Percentiles rank a stretch among this genome's conserved stretches.
phyloP scores from a whole-genome alignment of 2,113 vertebrate genomes.

The Gymnocephalus cernua region DNA sequence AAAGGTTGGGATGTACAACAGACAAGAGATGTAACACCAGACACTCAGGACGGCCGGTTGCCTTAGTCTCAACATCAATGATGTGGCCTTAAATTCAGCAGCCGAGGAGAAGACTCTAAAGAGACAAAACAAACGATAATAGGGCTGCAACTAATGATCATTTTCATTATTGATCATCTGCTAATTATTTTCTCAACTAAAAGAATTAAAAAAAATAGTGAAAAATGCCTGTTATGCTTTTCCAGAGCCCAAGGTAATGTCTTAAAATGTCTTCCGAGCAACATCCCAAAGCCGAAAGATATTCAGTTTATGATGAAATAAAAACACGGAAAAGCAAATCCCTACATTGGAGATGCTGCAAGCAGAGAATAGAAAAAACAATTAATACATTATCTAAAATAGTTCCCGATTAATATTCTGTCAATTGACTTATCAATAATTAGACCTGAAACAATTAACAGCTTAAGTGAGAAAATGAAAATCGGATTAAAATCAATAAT shows the following conservation, averaged over 20 bases:
- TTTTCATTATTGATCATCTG: neutral
- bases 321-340: neutral
- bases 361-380: neutral
- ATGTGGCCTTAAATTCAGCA: slow-evolving; percentile 48
- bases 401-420: neutral
- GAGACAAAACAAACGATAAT: neutral
- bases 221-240: neutral
- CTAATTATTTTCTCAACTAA: neutral
- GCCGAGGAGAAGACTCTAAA: slow-evolving; percentile 5
- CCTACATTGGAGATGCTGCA: neutral
- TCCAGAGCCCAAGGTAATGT: too few relatives aligned
- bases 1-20: neutral
- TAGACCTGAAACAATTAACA: neutral
- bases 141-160: neutral
- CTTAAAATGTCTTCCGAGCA: neutral
- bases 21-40: slow-evolving; percentile 8
- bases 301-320: too few relatives aligned
- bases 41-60: neutral
- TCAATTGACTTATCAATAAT: neutral
- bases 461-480: neutral
- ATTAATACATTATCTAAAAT: neutral
- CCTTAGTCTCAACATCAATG: slow-evolving; percentile 5
- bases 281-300: neutral
- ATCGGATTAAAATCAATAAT: neutral
- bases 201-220: neutral